phyloP scores from a whole-genome alignment of 2,888 invertebrate genomes.

The Drosophila mimetica region DNA sequence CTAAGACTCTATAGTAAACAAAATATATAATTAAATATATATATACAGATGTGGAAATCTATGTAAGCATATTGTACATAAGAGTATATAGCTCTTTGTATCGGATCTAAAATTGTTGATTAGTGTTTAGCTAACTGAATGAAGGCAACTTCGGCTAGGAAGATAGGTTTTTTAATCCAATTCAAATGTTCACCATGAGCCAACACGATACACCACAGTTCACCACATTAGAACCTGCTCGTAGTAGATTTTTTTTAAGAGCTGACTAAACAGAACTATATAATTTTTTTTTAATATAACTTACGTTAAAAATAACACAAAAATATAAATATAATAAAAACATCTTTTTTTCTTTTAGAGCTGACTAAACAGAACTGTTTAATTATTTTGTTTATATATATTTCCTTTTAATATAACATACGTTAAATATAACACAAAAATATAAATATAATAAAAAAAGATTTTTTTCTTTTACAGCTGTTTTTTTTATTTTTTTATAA shows the following conservation, averaged over 20 bases:
- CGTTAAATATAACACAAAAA: too few species aligned
- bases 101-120: conserved; percentile 57
- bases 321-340: too few species aligned
- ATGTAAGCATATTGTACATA: conserved; percentile 47
- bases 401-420: too few species aligned
- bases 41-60: conserved; percentile 15
- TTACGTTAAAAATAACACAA: too few species aligned
- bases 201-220: not conserved
- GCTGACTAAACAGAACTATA: too few species aligned
- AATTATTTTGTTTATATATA: too few species aligned
- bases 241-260: not conserved
- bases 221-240: conserved; percentile 8
- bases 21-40: conserved; percentile 17
- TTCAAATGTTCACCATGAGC: conserved; percentile 3
- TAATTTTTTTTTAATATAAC: too few species aligned
- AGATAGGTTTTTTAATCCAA: conserved; percentile 17
- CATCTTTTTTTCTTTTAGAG: not conserved
- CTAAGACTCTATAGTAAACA: conserved; percentile 49
- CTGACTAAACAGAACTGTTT: not conserved
- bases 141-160: conserved; percentile 17
- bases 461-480: too few species aligned
- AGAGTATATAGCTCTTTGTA: conserved; percentile 34
- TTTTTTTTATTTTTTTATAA: too few species aligned
- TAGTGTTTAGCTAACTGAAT: conserved; percentile 62
- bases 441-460: too few species aligned